Percentiles rank a stretch among this genome's conserved stretches.
Conservation (phyloP, 1,140 invertebrate species). For the Lepeophtheirus salmonis region DNA sequence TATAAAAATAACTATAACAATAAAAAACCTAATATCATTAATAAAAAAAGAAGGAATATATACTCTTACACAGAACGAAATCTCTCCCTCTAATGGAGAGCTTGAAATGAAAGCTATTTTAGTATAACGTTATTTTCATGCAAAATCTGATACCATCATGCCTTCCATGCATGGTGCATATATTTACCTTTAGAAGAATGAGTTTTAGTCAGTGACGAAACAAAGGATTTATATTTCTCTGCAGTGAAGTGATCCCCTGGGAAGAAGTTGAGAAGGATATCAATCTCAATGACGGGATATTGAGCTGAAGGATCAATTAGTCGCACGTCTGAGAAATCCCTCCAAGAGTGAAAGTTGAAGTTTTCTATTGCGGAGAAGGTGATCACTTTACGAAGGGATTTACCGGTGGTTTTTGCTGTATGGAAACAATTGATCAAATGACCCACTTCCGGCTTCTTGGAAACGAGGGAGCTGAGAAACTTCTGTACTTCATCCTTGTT, state of each 20-base stretch:
- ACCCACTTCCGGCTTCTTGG: conserved; percentile 14
- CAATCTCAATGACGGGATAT: conserved; percentile 17
- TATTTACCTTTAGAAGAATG: conserved; percentile 9
- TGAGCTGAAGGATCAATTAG: conserved; percentile 13
- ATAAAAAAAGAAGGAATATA: too few species aligned
- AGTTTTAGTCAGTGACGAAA: conserved; percentile 1
- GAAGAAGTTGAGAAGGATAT: conserved; percentile 17
- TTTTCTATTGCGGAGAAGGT: conserved; percentile 14
- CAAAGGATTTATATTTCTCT: conserved; percentile 16
- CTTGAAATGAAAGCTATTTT: background rate
- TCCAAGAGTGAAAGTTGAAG: conserved; percentile 7
- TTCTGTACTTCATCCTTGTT: conserved; percentile 15
- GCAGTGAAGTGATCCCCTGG: conserved; percentile 18
- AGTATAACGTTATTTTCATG: too few species aligned
- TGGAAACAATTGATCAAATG: conserved; percentile 17
- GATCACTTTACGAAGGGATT: conserved; percentile 3
- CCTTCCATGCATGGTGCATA: too few species aligned
- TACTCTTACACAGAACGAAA: too few species aligned
- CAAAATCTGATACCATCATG: too few species aligned
- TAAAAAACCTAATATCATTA: too few species aligned
- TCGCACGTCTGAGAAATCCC: conserved; percentile 8
- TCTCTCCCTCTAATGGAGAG: too few species aligned
- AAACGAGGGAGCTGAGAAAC: conserved; percentile 7
- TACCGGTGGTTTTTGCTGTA: conserved; percentile 2
- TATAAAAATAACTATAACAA: too few species aligned